Conservation (phyloP, 2,888 invertebrate species). For the Lasioglossum malachurum region DNA sequence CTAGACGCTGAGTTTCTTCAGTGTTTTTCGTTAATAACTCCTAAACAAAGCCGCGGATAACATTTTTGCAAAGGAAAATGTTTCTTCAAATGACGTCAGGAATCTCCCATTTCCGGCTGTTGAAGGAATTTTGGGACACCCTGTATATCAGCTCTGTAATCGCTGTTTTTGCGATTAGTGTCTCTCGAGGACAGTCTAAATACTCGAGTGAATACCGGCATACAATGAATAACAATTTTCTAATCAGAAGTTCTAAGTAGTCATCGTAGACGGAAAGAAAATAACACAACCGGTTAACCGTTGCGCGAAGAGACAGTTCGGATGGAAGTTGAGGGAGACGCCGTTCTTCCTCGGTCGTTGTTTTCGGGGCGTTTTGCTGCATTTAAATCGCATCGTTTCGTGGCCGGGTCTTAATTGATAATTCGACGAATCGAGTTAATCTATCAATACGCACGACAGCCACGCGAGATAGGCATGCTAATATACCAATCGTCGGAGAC, state of each 20-base stretch:
- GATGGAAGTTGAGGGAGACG: neutral
- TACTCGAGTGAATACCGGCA: neutral
- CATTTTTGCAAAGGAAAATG: too few species aligned
- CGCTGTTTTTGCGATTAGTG: neutral
- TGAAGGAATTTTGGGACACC: too few species aligned
- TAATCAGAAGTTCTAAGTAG: too few species aligned
- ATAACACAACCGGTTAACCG: neutral
- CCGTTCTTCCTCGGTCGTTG: neutral
- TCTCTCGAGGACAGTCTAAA: neutral
- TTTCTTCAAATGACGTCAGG: too few species aligned
- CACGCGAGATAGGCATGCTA: constrained; percentile 13
- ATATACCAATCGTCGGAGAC: constrained; percentile 26
- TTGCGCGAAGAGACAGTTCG: neutral
- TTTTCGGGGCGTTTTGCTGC: neutral
- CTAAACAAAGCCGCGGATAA: too few species aligned
- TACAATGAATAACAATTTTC: neutral
- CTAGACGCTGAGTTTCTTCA: too few species aligned
- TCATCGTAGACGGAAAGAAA: neutral
- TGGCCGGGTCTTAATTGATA: neutral
- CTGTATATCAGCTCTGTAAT: neutral
- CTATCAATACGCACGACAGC: constrained; percentile 12
- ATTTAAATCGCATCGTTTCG: neutral
- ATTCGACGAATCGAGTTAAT: constrained; percentile 23
- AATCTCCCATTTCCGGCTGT: too few species aligned
- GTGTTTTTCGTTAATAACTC: too few species aligned